Evolutionary conservation across 2,888 invertebrate genomes (phyloP).

Genomic region (Diaphora mendica): DNA sequence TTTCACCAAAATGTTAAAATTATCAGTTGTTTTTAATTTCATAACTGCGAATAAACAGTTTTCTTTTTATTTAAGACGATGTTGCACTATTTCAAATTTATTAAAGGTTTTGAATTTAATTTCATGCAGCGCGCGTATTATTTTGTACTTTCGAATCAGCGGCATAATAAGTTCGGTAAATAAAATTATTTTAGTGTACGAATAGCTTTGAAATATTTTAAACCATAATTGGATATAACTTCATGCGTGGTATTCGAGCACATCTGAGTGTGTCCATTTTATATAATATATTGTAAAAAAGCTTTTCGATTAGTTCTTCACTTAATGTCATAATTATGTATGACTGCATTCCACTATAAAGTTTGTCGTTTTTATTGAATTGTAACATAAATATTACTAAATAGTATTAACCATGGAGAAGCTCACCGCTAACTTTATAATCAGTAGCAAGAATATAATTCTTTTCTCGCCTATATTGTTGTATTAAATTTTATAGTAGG

Average conservation of each 20-base stretch:
- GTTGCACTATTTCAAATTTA: constrained; percentile 35
- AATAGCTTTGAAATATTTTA: background rate
- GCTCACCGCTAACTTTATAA: constrained; percentile 46
- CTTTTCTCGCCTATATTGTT: constrained; percentile 51
- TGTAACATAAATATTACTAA: constrained; percentile 5
- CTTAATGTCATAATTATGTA: background rate
- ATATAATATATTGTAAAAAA: background rate
- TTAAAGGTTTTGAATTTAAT: constrained; percentile 16
- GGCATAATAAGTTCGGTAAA: background rate
- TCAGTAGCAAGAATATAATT: constrained; percentile 46
- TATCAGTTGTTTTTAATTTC: constrained; percentile 12
- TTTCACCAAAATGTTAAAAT: constrained; percentile 36
- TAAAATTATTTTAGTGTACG: background rate
- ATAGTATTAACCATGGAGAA: constrained; percentile 15
- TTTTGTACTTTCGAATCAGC: constrained; percentile 31
- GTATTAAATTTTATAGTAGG: constrained; percentile 12
- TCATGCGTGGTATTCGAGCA: background rate
- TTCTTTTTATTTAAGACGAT: too few relatives aligned
- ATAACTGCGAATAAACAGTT: constrained; percentile 28
- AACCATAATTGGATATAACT: background rate
- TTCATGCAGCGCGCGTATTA: constrained; percentile 19
- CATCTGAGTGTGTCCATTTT: background rate
- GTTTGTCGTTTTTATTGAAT: constrained; percentile 32
- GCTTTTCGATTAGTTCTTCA: background rate
- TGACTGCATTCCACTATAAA: constrained; percentile 12